Base-by-base conservation (phyloP, 2,113 vertebrate species). In the Brachypteracias leptosomus region DNA sequence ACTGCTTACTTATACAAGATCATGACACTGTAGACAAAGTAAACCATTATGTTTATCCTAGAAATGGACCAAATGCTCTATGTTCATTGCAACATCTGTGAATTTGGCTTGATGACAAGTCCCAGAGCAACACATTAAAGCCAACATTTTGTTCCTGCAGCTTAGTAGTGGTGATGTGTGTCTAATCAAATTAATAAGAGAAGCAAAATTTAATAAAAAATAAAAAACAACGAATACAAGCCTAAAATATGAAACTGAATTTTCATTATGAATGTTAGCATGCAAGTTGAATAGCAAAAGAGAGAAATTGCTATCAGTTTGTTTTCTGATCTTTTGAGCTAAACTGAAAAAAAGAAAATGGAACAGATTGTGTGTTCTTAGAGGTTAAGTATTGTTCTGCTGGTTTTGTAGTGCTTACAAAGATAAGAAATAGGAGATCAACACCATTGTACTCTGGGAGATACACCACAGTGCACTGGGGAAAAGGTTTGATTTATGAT, bases 51-150 rank as follows among this genome's bases (percentile, higher is more conserved):
- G n/a, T 97, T 97, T 96, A 36, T 88, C 66, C 90, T 95, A 94
- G 85, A 95, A 67, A 77, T 89, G 76, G 70, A 76, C 74, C 81
- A 95, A 95, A 82, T 87, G 75, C 35, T 17, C 14, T 7, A 1
- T 79, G 66, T 91, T 96, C 83, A 72, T 74, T 88, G 55, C 54
- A 94, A 95, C 94, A 97, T 94, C 95, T 95, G 85, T 96, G 90
- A 81, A 57, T 62, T 75, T 94, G 57, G 51, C 66, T 89, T 65
- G 19, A 71, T 91, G 68, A 93, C 77, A 97, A 92, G 33, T 92
- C 81, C 87, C 87, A 93, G 72, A 97, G 92, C 84, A 77, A 29
- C 54, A 65, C 54, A 74, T 28, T 46, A 80, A 89, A 91, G 40
- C 38, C 47, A 91, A 52, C 2, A 9, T 78, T 95, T 83, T 91